Conservation (phyloP, 2,888 invertebrate genomes). For the Cancer borealis region DNA sequence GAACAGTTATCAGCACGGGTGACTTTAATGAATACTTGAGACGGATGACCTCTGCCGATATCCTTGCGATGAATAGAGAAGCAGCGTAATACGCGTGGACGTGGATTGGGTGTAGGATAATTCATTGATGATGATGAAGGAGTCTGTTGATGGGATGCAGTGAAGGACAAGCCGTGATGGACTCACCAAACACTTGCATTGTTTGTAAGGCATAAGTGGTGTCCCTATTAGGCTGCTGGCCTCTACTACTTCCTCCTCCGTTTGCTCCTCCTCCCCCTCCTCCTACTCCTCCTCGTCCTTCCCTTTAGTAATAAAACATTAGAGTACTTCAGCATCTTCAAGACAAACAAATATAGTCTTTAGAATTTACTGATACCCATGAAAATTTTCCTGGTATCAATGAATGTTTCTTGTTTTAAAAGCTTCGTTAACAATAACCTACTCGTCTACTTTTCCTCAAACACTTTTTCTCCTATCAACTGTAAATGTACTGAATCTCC, state of each 20-base stretch:
- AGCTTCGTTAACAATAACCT: background rate
- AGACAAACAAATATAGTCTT: background rate
- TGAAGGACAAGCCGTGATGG: background rate
- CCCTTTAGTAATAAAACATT: background rate
- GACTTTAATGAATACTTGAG: background rate
- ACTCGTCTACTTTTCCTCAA: background rate
- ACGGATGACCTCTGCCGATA: background rate
- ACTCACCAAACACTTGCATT: background rate
- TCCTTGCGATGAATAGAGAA: background rate
- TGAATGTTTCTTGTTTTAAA: background rate
- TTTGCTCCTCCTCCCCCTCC: background rate
- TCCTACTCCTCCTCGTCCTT: background rate
- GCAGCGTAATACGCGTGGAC: background rate
- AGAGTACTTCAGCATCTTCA: background rate
- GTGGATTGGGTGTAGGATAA: background rate
- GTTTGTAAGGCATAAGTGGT: background rate
- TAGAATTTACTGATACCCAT: background rate
- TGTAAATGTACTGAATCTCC: conserved; percentile 11
- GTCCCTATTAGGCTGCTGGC: background rate
- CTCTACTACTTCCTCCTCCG: background rate
- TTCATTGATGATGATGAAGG: background rate
- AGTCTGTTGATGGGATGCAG: background rate
- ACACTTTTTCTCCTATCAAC: background rate
- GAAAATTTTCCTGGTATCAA: background rate
- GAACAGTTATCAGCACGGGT: background rate